phyloP scores from a whole-genome alignment of 92 coral and sea anemone species.

The Phenganax marumi region DNA sequence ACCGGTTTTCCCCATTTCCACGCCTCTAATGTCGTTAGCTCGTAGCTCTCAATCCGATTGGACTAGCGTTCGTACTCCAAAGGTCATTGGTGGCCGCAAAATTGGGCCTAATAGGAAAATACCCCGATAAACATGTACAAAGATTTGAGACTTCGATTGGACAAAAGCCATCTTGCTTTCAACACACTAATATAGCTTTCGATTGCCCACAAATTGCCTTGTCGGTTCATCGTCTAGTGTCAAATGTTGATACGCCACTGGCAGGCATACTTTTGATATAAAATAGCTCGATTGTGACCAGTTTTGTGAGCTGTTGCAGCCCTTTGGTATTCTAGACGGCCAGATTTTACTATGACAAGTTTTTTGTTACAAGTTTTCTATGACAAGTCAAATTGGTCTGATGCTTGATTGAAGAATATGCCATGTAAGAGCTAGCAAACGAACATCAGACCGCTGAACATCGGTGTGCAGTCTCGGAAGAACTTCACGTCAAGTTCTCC shows the following conservation, averaged over 20 bases:
- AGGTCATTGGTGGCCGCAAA: constrained; percentile 10
- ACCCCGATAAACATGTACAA: constrained; percentile 1
- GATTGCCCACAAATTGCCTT: constrained; percentile 36
- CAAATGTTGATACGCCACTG: constrained; percentile 11
- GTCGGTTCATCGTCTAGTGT: not conserved
- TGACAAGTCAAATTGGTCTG: too few species aligned
- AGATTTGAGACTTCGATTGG: constrained; percentile 8
- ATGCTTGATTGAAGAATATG: too few species aligned
- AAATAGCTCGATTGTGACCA: not conserved
- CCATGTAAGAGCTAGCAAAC: too few species aligned
- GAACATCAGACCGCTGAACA: too few species aligned
- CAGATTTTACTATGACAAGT: too few species aligned
- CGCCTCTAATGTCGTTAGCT: not conserved
- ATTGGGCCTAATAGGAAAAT: constrained; percentile 18
- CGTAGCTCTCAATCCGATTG: too few species aligned
- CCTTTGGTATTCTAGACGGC: constrained; percentile 21
- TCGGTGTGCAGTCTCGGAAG: too few species aligned
- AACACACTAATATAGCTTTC: not conserved
- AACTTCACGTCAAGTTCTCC: too few species aligned
- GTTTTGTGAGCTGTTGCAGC: not conserved
- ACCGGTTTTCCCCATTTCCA: not conserved
- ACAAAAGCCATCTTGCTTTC: constrained; percentile 34
- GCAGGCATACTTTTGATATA: not conserved
- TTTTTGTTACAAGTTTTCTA: too few species aligned
- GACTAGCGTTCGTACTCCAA: too few species aligned